A percentile compares a stretch with the other conserved stretches of the same genome.
Evolutionary conservation across 2,797 vertebrate species (phyloP).

Genomic region (Arctocebus calabarensis): DNA sequence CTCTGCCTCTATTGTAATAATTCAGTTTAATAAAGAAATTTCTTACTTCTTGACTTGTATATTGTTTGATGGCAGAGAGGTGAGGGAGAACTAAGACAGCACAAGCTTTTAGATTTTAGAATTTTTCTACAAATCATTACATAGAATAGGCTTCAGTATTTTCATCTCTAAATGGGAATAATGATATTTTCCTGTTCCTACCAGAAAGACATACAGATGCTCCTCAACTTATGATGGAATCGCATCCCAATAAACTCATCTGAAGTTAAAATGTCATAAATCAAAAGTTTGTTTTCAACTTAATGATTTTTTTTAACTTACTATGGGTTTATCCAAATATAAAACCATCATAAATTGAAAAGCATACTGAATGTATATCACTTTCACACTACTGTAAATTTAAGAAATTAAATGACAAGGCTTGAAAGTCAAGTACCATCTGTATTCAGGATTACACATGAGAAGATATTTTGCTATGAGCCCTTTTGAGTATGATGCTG

Average conservation of each 20-base stretch:
- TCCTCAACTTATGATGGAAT: background rate
- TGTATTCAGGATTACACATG: background rate
- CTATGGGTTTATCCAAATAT: background rate
- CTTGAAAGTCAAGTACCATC: background rate
- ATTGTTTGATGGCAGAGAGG: background rate
- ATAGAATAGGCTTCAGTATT: background rate
- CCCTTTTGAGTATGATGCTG: background rate
- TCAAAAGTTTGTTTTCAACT: background rate
- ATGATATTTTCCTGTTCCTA: background rate
- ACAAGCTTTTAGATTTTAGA: slow-evolving; percentile 6
- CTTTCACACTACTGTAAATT: background rate
- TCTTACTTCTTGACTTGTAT: background rate
- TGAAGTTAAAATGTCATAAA: background rate
- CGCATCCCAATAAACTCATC: background rate
- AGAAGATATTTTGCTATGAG: slow-evolving; percentile 25
- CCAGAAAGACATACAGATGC: background rate
- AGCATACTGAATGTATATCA: background rate
- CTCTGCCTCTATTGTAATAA: background rate
- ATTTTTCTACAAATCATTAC: background rate
- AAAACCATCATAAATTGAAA: background rate
- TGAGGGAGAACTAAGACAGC: background rate
- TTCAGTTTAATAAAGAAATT: background rate
- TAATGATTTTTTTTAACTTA: background rate
- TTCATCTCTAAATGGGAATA: background rate
- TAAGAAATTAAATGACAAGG: background rate